A percentile compares a stretch with the other conserved stretches of the same genome.
These are phyloP conservation scores for Philaenus spumarius DNA, from an alignment of 1,140 invertebrate species.

Conservation along the genomic window DNA sequence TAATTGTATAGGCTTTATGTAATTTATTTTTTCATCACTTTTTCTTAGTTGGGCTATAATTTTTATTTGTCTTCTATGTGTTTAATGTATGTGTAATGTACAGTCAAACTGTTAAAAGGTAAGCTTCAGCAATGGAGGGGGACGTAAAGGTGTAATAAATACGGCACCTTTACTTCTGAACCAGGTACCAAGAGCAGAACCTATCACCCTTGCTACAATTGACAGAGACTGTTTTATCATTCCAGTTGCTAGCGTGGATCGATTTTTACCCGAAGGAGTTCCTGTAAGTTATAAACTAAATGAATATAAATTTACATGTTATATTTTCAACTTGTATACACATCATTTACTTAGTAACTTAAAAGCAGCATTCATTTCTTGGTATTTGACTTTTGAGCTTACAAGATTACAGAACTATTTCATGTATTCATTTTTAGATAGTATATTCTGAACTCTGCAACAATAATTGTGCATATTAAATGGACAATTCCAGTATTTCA, in stretches of 20 bases:
- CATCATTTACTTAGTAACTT: no score
- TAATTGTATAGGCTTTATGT: no score
- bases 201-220: slow-evolving; percentile 64
- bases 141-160: slow-evolving; percentile 6
- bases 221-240: slow-evolving; percentile 86
- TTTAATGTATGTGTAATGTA: not conserved
- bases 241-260: slow-evolving; percentile 73
- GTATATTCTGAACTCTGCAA: no score
- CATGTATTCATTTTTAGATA: no score
- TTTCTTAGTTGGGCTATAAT: no score
- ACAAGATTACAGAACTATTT: no score
- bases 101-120: slow-evolving; percentile 21
- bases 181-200: slow-evolving; percentile 48
- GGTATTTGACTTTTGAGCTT: no score
- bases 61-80: not conserved
- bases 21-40: no score
- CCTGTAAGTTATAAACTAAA: slow-evolving; percentile 62
- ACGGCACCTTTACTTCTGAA: slow-evolving; percentile 41
- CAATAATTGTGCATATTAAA: no score
- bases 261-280: slow-evolving; percentile 78
- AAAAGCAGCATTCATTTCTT: no score
- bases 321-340: no score
- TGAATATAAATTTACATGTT: not conserved
- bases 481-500: no score
- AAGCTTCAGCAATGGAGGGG: slow-evolving; percentile 27